Evolutionary conservation across 2,888 invertebrate genomes (phyloP), one percentile per base, ranked within the genome.

Genomic region (Monochamus alternatus): DNA sequence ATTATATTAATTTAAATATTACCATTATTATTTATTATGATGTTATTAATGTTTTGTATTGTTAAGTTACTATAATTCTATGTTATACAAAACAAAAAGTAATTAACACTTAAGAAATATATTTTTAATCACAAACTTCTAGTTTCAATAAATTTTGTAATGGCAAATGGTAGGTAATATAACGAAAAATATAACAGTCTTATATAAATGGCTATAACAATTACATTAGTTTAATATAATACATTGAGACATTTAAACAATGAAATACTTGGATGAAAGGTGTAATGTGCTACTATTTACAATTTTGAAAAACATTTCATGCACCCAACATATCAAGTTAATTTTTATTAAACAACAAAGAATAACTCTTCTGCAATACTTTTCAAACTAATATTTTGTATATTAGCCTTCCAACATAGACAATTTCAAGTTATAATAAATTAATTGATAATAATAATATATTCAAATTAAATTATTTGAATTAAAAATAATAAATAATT

Each of bases 111-210:
- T 47, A 47, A 10, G 3, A 12, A 0, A 47, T 47, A 47, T 47
- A 47, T 47, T 47, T 12, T 12, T 47, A 47, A 47, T 47, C 12
- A 47, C 12, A 47, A 47, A 47, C 47, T 47, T 47, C 47, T 12
- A 12, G 47, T 3, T 47, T 47, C 9, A 47, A 47, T 47, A 47
- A 47, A 47, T 47, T 47, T 47, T 47, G 12, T 47, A 47, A 47
- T 12, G 12, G 9, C 47, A 47, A 60, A 73, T 70, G 10, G 47
- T 47, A 12, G 9, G 10, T 75, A 72, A 70, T 73, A 51, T 62
- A 60, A 55, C 70, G 75, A 75, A 69, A 74, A 75, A 66, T 66
- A 73, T 63, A 77, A 75, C 75, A 77, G 77, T 77, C 77, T 75
- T 77, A 73, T 77, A 73, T 67, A 52, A 70, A 62, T 77, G 75